A percentile compares a stretch with the other conserved stretches of the same genome.
phyloP scores from a whole-genome alignment of 2,797 vertebrate species.

The Decapterus maruadsi region DNA sequence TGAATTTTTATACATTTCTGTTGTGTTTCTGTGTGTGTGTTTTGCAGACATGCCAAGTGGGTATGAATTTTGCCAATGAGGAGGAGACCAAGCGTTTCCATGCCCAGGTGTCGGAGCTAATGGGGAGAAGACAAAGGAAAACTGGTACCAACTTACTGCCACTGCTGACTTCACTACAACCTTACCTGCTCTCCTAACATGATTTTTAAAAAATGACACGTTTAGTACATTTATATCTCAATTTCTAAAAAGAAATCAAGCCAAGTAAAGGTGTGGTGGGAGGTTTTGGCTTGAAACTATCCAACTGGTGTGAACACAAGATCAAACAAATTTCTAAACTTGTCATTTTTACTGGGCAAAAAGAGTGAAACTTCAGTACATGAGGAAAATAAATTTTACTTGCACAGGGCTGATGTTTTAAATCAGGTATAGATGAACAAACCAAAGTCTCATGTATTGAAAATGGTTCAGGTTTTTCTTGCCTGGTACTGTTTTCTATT shows the following conservation, averaged over 20 bases:
- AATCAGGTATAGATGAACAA: neutral
- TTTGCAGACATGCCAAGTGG: conserved; percentile 90
- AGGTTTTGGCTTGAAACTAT: neutral
- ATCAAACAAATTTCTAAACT: conserved; percentile 9
- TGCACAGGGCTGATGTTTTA: neutral
- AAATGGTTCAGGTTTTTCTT: conserved; percentile 21
- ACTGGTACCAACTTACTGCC: conserved; percentile 84
- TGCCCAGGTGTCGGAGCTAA: conserved; percentile 83
- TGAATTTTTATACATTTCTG: neutral
- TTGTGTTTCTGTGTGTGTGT: conserved; percentile 4
- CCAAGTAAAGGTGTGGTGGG: neutral
- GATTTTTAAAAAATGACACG: conserved; percentile 32
- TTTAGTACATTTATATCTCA: conserved; percentile 23
- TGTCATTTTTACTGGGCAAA: conserved; percentile 58
- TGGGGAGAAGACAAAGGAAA: conserved; percentile 90
- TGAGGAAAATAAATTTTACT: neutral
- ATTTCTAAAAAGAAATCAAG: conserved; percentile 6
- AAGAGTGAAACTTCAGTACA: conserved; percentile 9
- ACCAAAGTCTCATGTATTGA: conserved; percentile 19
- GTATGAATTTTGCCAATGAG: conserved; percentile 96
- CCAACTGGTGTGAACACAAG: conserved; percentile 13
- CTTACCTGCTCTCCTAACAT: conserved; percentile 9
- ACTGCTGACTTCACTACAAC: neutral
- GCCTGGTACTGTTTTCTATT: conserved; percentile 36
- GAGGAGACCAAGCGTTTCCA: conserved; percentile 94